Evolutionary conservation across 2,888 invertebrate genomes (phyloP), one percentile per base, ranked within the genome.

Genomic region (Pyrrhosoma nymphula): DNA sequence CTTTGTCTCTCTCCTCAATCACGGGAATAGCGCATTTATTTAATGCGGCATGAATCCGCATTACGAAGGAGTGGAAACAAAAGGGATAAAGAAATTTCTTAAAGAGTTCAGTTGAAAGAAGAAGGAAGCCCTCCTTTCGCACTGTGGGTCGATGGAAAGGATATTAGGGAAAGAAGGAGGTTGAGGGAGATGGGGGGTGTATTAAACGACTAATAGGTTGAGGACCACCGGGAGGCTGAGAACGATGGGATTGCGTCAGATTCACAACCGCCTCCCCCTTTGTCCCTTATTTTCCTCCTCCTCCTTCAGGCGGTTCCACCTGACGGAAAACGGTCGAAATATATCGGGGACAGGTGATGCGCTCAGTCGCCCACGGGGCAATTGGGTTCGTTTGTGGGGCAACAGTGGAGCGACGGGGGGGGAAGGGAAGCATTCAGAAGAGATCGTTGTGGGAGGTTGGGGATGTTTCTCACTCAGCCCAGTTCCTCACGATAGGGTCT

Each of bases 311-410:
- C 56, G 93, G 69, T 93, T 63, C 93, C 75, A n/a, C 69, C 93
- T 93, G 47, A 69, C 93, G 93, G 93, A 47, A 93, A 93, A 93
- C 69, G 75, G 93, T 26, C 93, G 47, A 93, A 69, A 93, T 26
- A 93, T 26, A 55, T 89, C 56, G 60, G 69, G 93, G 93, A 63
- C 69, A 39, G 93, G 69, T 63, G 93, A 69, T 47, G 47, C 47
- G 93, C 93, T 93, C 55, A 35, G 93, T 75, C 69, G 93, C 93
- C 93, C 93, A 75, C 69, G 69, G 75, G 93, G 47, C 93, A 47
- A 69, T 14, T 69, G 69, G 93, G 69, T 93, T 75, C 47, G 47
- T 69, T 93, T 75, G 23, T 93, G 93, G 93, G 75, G 63, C 69
- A 69, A 93, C 69, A 69, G 60, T 91, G 75, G 20, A 26, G n/a